phyloP scores from a whole-genome alignment of 1,140 invertebrate genomes.

The Drosophila baimaii region DNA sequence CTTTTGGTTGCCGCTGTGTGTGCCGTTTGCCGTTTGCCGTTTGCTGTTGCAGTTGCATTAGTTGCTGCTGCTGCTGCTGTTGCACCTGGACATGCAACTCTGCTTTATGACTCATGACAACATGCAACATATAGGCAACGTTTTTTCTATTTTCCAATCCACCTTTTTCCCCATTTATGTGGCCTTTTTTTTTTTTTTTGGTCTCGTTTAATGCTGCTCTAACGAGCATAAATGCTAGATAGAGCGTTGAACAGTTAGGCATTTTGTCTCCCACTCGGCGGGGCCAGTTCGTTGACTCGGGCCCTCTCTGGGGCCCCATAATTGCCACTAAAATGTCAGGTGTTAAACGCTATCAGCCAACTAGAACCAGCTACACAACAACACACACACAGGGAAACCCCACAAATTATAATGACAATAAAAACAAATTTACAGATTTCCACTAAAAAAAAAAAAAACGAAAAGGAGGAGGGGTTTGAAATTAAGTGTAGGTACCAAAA shows the following conservation, averaged over 20 bases:
- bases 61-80: conserved; percentile 43
- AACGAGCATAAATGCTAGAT: conserved; percentile 48
- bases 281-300: conserved; percentile 73
- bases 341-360: conserved; percentile 82
- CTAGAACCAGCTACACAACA: conserved; percentile 68
- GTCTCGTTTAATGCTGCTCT: conserved; percentile 45
- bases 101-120: conserved; percentile 83
- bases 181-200: not conserved
- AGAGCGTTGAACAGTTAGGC: conserved; percentile 49
- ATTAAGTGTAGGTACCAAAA: conserved; percentile 80
- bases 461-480: conserved; percentile 28
- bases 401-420: conserved; percentile 80
- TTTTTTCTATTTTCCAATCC: conserved; percentile 47
- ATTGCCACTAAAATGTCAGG: conserved; percentile 82
- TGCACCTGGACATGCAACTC: conserved; percentile 67
- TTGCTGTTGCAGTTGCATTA: conserved; percentile 31
- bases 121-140: conserved; percentile 69
- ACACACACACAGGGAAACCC: conserved; percentile 17
- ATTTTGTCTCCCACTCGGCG: conserved; percentile 50
- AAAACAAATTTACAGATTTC: conserved; percentile 82
- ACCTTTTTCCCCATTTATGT: conserved; percentile 8
- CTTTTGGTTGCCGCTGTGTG: conserved; percentile 36
- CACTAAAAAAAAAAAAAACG: conserved; percentile 59
- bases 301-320: conserved; percentile 54
- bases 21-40: conserved; percentile 12